Percentiles rank a stretch among this genome's conserved stretches.
phyloP scores from a whole-genome alignment of 2,797 vertebrate genomes.

The Danio jaintianensis region DNA sequence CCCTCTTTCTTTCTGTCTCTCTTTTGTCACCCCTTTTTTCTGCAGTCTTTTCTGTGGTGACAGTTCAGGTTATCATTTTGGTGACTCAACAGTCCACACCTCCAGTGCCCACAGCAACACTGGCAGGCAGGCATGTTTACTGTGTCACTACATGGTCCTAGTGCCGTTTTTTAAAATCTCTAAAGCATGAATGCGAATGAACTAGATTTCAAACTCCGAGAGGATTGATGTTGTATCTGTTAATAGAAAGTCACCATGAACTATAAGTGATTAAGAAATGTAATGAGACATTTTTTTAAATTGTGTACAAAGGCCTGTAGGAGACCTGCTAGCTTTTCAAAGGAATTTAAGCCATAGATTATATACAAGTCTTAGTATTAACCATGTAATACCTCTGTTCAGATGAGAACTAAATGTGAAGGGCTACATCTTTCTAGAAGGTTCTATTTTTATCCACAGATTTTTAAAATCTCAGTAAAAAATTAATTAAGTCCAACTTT shows the following conservation, averaged over 20 bases:
- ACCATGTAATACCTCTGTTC: not conserved
- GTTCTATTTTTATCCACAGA: conserved; percentile 5
- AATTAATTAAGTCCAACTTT: not conserved
- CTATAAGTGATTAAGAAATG: not conserved
- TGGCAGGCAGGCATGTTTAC: not conserved
- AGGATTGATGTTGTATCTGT: not conserved
- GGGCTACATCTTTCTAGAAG: not conserved
- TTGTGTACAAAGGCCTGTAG: too few relatives aligned
- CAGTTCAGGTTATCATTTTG: conserved; percentile 49
- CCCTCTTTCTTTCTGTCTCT: not conserved
- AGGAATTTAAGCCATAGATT: conserved; percentile 5
- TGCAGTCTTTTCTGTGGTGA: conserved; percentile 45
- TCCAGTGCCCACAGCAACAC: conserved; percentile 54
- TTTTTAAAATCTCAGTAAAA: not conserved
- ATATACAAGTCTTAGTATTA: not conserved
- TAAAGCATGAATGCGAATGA: not conserved
- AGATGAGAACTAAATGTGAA: not conserved
- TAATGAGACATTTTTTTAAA: not conserved
- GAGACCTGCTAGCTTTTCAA: not conserved
- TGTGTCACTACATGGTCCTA: conserved; percentile 51
- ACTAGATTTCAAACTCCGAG: not conserved
- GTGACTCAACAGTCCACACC: conserved; percentile 58
- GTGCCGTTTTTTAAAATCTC: conserved; percentile 3
- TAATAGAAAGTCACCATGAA: not conserved
- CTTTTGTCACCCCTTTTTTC: not conserved